Conservation (phyloP, 1,140 invertebrate species). For the Drosophila guanche region DNA sequence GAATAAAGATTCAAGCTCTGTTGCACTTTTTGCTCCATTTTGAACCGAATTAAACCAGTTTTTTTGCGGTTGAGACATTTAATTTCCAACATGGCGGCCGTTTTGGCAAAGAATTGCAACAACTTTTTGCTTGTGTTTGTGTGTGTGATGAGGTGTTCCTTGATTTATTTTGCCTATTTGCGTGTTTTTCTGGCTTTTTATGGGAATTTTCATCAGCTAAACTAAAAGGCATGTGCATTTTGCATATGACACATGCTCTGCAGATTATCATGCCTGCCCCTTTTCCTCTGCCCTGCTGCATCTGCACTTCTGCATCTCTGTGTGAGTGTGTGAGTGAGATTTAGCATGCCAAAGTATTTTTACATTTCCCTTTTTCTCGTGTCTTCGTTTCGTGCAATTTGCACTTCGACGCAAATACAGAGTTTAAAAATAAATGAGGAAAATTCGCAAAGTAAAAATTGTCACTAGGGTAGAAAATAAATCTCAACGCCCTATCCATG, state of each 20-base stretch:
- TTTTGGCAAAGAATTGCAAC: conserved; percentile 2
- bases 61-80: conserved; percentile 8
- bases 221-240: conserved; percentile 6
- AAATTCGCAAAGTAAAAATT: conserved; percentile 68
- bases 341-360: conserved; percentile 67
- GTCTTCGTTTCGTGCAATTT: conserved; percentile 52
- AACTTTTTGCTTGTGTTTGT: conserved; percentile 4
- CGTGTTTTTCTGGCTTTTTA: background rate
- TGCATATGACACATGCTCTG: conserved; percentile 37
- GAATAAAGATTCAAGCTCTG: background rate
- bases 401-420: conserved; percentile 55
- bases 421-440: conserved; percentile 74
- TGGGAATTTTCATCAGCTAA: conserved; percentile 6
- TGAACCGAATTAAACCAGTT: conserved; percentile 7
- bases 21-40: too few relatives aligned
- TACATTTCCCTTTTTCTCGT: conserved; percentile 54
- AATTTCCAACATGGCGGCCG: conserved; percentile 67
- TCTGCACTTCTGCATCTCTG: background rate
- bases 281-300: background rate
- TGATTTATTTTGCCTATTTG: conserved; percentile 10
- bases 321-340: conserved; percentile 5
- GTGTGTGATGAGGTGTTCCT: conserved; percentile 14
- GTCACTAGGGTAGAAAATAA: conserved; percentile 80
- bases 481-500: conserved; percentile 48
- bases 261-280: conserved; percentile 26